Percentiles rank a stretch among this genome's conserved stretches.
phyloP scores from a whole-genome alignment of 2,797 vertebrate species.

The Neopelma chrysocephalum region DNA sequence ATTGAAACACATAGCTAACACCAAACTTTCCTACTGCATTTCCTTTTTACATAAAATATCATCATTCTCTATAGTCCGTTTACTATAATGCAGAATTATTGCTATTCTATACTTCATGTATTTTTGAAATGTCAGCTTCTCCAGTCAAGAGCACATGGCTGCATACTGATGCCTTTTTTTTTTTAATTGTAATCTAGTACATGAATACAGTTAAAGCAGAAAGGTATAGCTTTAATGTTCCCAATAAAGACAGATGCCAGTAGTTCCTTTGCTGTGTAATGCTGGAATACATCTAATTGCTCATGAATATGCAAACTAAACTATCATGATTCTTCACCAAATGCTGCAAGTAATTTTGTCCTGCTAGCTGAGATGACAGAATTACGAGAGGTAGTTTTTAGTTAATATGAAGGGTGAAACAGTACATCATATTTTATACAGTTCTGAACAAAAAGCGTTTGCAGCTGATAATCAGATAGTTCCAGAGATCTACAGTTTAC shows the following conservation, averaged over 20 bases:
- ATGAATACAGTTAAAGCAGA: background rate
- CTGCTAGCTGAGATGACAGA: constrained; percentile 17
- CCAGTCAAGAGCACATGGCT: background rate
- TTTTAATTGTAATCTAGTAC: background rate
- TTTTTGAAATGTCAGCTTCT: constrained; percentile 1
- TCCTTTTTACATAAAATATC: background rate
- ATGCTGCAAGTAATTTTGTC: constrained; percentile 33
- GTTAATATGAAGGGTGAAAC: constrained; percentile 47
- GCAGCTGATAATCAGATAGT: constrained; percentile 53
- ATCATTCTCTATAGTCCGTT: background rate
- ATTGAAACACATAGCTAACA: background rate
- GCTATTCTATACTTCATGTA: background rate
- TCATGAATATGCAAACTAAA: constrained; percentile 61
- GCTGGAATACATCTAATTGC: constrained; percentile 26
- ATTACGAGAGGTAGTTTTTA: background rate
- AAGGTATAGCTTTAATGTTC: constrained; percentile 40
- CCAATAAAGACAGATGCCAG: constrained; percentile 19
- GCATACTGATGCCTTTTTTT: background rate
- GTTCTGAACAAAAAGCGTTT: constrained; percentile 16
- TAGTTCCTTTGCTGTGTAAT: background rate
- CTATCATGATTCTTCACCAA: constrained; percentile 33
- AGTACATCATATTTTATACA: constrained; percentile 29
- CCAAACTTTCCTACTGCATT: background rate
- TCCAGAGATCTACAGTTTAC: constrained; percentile 45
- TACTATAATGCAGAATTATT: background rate